Base-by-base conservation (phyloP, 2,888 invertebrate genomes). In the Agapostemon virescens region DNA sequence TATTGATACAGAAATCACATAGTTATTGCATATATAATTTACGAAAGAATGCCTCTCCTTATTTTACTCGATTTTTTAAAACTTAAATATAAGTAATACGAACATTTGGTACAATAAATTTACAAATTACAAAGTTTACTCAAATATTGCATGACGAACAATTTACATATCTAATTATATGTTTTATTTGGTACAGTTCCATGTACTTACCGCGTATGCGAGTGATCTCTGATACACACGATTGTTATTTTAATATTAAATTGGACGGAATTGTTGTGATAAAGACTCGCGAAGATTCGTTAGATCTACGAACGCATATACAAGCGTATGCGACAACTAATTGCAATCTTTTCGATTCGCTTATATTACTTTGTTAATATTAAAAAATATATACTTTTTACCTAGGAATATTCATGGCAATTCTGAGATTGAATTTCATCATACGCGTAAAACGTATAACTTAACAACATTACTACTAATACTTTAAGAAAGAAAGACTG, bases 201-300 rank as follows among this genome's bases (percentile, higher is more conserved):
- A 20, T 13, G 45, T n/a, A 30, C 1, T 15, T 9, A 6, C n/a
- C 26, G 20, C 30, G 42, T 20, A 45, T 30, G 20, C 17, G 42
- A 67, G 17, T 55, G 13, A 52, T 17, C 11, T 42, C 30, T 38
- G 45, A 6, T 17, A 17, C 45, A 68, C 26, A 36, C 26, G 23
- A 33, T 36, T 36, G 61, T 33, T 49, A 15, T 6, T n/a, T n/a
- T 55, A 74, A 77, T 61, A 61, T 42, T 72, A 42, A 66, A 30
- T 66, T 80, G 80, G 80, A 80, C 81, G 81, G 81, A 74, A 72
- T 81, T 69, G 55, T 66, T 70, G 79, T 74, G 82, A 74, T 81
- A 79, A 82, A 72, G 80, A 74, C 76, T 69, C 63, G 36, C 64
- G 17, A 68, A 68, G 33, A 42, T 63, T 23, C 20, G 42, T 68